Evolutionary conservation across 2,888 invertebrate species (phyloP).

Genomic region (Macrophya annulata): DNA sequence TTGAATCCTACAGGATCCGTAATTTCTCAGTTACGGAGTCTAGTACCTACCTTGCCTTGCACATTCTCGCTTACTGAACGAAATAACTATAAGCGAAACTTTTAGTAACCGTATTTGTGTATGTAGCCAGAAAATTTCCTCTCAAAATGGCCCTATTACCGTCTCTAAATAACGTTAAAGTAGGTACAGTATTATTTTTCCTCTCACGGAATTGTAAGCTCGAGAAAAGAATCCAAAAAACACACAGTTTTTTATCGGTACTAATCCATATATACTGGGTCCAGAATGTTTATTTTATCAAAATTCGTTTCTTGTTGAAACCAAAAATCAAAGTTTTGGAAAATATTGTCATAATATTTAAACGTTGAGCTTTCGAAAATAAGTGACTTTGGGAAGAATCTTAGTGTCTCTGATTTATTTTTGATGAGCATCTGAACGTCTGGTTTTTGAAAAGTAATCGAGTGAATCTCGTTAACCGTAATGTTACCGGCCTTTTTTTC

Average conservation of each 20-base stretch:
- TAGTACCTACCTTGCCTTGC: background rate
- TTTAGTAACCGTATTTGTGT: background rate
- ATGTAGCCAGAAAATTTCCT: background rate
- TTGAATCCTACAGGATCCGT: background rate
- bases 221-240: background rate
- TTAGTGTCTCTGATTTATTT: background rate
- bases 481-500: too few relatives aligned
- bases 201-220: background rate
- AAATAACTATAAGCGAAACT: background rate
- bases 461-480: too few relatives aligned
- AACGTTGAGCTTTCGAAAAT: too few relatives aligned
- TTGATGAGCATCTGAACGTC: background rate
- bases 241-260: too few relatives aligned
- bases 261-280: too few relatives aligned
- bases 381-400: background rate
- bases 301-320: too few relatives aligned
- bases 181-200: background rate
- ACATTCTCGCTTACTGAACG: background rate
- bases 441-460: too few relatives aligned
- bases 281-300: too few relatives aligned
- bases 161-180: background rate
- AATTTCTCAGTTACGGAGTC: background rate
- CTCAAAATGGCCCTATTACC: background rate
- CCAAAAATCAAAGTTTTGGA: too few relatives aligned
- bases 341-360: too few relatives aligned